Evolutionary conservation across 1,140 invertebrate species (phyloP).

Genomic region (Magallana gigas): DNA sequence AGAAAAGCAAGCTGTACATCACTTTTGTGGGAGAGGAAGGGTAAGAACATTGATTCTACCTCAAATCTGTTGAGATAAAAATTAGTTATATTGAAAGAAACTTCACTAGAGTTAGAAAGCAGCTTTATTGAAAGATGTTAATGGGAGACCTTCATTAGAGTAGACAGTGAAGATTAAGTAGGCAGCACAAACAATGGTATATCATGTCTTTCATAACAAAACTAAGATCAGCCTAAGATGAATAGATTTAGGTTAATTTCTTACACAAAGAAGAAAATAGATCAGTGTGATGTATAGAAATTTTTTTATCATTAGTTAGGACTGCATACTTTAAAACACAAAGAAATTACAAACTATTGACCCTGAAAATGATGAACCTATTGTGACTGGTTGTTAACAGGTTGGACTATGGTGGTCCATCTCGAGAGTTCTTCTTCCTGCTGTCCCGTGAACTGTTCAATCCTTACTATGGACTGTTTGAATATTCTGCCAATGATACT

Average conservation of each 20-base stretch:
- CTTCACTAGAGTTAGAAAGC: not conserved
- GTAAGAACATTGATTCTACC: constrained; percentile 65
- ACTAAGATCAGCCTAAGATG: too few relatives aligned
- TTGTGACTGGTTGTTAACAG: constrained; percentile 66
- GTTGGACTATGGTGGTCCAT: constrained; percentile 97
- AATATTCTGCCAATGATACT: constrained; percentile 98
- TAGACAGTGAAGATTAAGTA: too few relatives aligned
- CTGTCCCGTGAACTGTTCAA: constrained; percentile 97
- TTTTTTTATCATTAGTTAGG: too few relatives aligned
- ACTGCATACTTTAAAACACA: too few relatives aligned
- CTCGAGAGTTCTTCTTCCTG: constrained; percentile 97
- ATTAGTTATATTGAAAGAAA: not conserved
- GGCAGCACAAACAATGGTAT: too few relatives aligned
- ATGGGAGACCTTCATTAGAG: too few relatives aligned
- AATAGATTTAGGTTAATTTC: too few relatives aligned
- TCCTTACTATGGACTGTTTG: constrained; percentile 98
- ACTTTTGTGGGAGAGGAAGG: constrained; percentile 98
- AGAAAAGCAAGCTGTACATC: constrained; percentile 96
- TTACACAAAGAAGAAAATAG: too few relatives aligned
- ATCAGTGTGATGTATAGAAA: too few relatives aligned
- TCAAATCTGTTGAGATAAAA: not conserved
- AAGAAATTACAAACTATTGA: too few relatives aligned
- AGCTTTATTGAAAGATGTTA: not conserved
- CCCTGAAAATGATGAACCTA: not conserved
- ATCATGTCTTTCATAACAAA: too few relatives aligned